Percentiles rank a stretch among this genome's conserved stretches.
These are phyloP conservation scores for Sus cebifrons DNA, from an alignment of 2,797 vertebrate genomes.

Conservation along the genomic window DNA sequence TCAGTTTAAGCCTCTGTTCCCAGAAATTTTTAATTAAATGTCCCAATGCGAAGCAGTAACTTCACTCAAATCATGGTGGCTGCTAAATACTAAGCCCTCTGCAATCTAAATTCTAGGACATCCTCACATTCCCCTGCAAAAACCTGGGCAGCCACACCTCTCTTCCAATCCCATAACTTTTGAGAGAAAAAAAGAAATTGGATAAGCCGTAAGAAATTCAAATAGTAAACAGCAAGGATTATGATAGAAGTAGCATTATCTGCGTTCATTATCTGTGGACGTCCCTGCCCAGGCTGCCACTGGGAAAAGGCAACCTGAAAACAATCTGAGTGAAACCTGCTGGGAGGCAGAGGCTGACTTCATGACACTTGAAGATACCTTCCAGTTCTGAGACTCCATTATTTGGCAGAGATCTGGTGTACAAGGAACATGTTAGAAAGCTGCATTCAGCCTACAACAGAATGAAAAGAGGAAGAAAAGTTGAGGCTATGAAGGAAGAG, in stretches of 20 bases:
- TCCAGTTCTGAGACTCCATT: background rate
- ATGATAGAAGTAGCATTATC: background rate
- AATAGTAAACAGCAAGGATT: background rate
- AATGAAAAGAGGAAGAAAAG: constrained; percentile 35
- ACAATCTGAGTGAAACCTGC: background rate
- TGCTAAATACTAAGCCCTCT: constrained; percentile 21
- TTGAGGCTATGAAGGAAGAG: background rate
- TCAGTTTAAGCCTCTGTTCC: background rate
- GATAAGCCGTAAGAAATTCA: constrained; percentile 46
- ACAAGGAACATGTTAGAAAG: background rate
- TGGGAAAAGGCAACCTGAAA: background rate
- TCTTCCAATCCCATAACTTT: background rate
- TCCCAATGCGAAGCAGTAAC: constrained; percentile 37
- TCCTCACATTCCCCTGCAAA: background rate
- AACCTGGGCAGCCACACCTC: background rate
- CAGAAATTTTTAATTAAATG: constrained; percentile 54
- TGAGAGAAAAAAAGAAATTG: background rate
- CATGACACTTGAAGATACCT: background rate
- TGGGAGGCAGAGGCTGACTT: background rate
- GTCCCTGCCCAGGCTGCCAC: background rate
- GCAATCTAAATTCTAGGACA: background rate
- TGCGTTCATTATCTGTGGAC: background rate
- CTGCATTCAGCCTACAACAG: background rate
- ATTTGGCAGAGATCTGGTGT: background rate
- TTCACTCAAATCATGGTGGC: background rate